phyloP scores from a whole-genome alignment of 1,140 invertebrate genomes.

The Sycophaga agraensis region DNA sequence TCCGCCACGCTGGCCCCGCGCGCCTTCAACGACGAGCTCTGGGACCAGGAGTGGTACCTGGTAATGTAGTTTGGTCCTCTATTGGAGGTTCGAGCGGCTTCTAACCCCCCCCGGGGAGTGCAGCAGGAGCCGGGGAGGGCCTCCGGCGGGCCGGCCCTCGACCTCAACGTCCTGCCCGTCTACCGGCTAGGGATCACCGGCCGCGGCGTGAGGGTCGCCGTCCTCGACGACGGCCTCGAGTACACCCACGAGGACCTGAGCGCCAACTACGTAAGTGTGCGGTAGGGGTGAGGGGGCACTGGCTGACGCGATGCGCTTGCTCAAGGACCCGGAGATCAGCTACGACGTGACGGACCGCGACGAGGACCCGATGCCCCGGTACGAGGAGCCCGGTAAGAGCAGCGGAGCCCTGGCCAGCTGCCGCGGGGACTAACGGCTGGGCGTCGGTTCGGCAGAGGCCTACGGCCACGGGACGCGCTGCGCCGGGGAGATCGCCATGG shows the following conservation, averaged over 20 bases:
- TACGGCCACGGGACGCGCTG: slow-evolving; percentile 83
- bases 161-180: slow-evolving; percentile 76
- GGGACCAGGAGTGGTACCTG: slow-evolving; percentile 90
- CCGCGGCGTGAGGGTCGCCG: slow-evolving; percentile 74
- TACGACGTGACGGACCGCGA: slow-evolving; percentile 81
- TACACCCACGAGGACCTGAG: slow-evolving; percentile 77
- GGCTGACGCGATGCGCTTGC: neutral
- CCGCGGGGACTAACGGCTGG: too few relatives aligned
- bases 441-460: slow-evolving; percentile 37
- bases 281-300: too few relatives aligned
- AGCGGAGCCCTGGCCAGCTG: too few relatives aligned
- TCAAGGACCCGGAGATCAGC: slow-evolving; percentile 76
- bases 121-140: neutral
- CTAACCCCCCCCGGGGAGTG: too few relatives aligned
- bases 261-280: slow-evolving; percentile 81
- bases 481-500: slow-evolving; percentile 84
- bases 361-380: slow-evolving; percentile 73
- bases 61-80: too few relatives aligned
- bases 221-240: slow-evolving; percentile 87
- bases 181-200: slow-evolving; percentile 81
- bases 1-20: neutral
- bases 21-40: slow-evolving; percentile 82
- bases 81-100: too few relatives aligned
- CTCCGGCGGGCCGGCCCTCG: slow-evolving; percentile 58
- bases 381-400: slow-evolving; percentile 60